Evolutionary conservation across 2,113 vertebrate genomes (phyloP).

Genomic region (Suricata suricatta): DNA sequence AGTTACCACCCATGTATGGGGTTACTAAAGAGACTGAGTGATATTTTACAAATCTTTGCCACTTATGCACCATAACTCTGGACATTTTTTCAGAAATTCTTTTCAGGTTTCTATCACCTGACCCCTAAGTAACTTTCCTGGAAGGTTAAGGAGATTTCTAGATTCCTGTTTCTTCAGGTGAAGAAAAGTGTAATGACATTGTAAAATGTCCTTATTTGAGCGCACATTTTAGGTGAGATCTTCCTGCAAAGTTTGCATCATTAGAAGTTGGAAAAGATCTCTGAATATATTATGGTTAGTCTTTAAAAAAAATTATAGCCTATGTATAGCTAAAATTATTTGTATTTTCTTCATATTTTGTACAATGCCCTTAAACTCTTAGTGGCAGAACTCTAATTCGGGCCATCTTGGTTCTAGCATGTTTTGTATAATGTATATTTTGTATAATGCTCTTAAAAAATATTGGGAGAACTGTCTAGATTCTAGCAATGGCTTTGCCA

Average conservation of each 20-base stretch:
- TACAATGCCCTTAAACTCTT: background rate
- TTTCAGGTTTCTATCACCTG: background rate
- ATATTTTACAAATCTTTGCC: background rate
- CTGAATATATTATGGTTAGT: background rate
- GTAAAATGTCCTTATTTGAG: slow-evolving; percentile 8
- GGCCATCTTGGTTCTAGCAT: background rate
- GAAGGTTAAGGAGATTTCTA: slow-evolving; percentile 10
- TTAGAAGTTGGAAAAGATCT: slow-evolving; percentile 3
- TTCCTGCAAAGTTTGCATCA: background rate
- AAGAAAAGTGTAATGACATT: background rate
- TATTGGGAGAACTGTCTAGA: background rate
- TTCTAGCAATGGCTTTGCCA: background rate
- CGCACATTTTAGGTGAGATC: background rate
- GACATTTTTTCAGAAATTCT: background rate
- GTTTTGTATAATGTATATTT: background rate
- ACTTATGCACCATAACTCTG: background rate
- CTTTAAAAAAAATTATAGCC: background rate
- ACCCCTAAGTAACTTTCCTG: background rate
- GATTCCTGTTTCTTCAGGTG: background rate
- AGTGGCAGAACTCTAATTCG: background rate
- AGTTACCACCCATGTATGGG: background rate
- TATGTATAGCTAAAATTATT: slow-evolving; percentile 4
- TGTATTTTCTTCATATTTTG: slow-evolving; percentile 30
- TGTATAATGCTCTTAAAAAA: slow-evolving; percentile 8
- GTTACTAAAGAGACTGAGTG: background rate